phyloP scores from a whole-genome alignment of 2,113 vertebrate genomes.

The Azemiops feae region DNA sequence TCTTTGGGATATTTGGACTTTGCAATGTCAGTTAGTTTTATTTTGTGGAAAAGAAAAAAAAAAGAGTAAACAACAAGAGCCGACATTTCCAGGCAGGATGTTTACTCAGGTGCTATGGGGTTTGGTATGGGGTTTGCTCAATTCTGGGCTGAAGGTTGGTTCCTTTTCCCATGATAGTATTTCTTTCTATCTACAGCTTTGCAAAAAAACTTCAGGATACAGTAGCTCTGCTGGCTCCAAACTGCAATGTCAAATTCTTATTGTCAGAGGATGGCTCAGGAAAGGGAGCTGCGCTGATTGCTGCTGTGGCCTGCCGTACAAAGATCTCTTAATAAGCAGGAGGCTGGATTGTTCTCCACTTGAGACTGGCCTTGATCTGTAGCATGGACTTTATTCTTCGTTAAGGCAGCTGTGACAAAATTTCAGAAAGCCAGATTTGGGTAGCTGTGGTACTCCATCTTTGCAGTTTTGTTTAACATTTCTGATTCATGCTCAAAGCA shows the following conservation, averaged over 20 bases:
- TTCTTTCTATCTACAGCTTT: conserved; percentile 68
- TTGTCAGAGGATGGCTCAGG: conserved; percentile 82
- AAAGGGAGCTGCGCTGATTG: conserved; percentile 85
- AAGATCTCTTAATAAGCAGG: background rate
- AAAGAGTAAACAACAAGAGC: background rate
- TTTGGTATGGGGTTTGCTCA: background rate
- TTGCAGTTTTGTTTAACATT: background rate
- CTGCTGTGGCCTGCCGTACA: conserved; percentile 71
- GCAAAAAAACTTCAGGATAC: conserved; percentile 67
- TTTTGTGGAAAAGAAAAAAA: background rate
- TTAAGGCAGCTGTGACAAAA: background rate
- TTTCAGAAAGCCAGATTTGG: background rate
- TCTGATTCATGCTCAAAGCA: background rate
- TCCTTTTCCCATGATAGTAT: background rate
- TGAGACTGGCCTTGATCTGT: background rate
- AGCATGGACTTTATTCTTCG: background rate
- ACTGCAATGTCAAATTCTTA: conserved; percentile 76
- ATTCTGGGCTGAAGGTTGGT: background rate
- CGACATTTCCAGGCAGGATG: background rate
- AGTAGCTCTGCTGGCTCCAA: conserved; percentile 74
- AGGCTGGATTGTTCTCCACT: background rate
- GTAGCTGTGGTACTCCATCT: background rate
- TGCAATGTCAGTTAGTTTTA: background rate
- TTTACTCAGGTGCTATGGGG: background rate
- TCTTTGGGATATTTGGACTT: background rate